These are phyloP conservation scores for Calycopis cecrops DNA, from an alignment of 1,140 invertebrate genomes.

Conservation along the genomic window DNA sequence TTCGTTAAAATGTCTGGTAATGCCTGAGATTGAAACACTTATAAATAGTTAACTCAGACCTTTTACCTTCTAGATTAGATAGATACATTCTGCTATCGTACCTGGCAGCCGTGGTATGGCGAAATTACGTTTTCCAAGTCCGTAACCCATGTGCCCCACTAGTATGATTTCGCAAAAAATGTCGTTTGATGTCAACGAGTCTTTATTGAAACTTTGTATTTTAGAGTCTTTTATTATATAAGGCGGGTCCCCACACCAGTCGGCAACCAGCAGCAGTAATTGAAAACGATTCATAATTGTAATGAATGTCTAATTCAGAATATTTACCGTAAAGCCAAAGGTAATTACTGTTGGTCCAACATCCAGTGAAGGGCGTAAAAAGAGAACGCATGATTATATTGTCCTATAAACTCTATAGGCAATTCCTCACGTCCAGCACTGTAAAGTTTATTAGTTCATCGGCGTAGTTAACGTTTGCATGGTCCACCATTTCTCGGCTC, in stretches of 20 bases:
- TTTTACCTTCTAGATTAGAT: no score
- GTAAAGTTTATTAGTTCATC: not conserved
- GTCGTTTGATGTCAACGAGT: no score
- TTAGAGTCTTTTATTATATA: no score
- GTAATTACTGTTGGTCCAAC: not conserved
- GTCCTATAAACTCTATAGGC: not conserved
- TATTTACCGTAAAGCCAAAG: no score
- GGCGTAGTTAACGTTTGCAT: not conserved
- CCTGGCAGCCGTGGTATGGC: not conserved
- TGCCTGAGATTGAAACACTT: no score
- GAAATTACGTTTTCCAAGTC: not conserved
- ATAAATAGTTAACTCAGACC: no score
- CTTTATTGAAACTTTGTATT: no score
- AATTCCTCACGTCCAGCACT: constrained; percentile 2
- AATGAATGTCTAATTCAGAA: no score
- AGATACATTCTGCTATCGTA: not conserved
- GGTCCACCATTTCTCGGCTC: not conserved
- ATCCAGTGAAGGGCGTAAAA: constrained; percentile 4
- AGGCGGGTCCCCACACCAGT: no score
- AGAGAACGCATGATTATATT: constrained; percentile 6
- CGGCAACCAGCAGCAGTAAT: not conserved
- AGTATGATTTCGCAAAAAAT: not conserved
- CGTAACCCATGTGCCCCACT: not conserved
- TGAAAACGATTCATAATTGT: not conserved
- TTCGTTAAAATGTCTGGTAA: no score